A percentile compares a stretch with the other conserved stretches of the same genome.
Evolutionary conservation across 2,113 vertebrate genomes (phyloP).

Genomic region (Rhagologus leucostigma): DNA sequence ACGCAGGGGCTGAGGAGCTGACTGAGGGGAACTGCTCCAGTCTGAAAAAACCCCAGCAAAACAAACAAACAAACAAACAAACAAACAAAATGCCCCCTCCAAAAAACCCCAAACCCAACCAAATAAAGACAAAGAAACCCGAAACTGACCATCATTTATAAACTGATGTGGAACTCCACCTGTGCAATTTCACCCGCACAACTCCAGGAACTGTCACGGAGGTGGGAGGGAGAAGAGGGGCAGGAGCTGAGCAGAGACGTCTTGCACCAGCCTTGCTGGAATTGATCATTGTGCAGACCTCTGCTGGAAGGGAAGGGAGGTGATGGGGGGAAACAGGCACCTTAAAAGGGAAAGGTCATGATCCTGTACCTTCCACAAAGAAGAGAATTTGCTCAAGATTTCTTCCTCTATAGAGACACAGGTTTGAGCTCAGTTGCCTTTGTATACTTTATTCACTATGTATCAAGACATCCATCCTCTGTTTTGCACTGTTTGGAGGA

Average conservation of each 20-base stretch:
- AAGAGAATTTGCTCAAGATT: not conserved
- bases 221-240: not conserved
- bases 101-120: not conserved
- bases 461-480: not conserved
- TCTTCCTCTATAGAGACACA: not conserved
- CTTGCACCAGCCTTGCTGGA: not conserved
- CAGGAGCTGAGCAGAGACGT: not conserved
- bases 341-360: not conserved
- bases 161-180: not conserved
- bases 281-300: not conserved
- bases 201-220: rapidly evolving
- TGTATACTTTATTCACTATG: not conserved
- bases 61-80: not conserved
- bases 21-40: not conserved
- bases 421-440: not conserved
- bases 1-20: not conserved
- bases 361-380: not conserved
- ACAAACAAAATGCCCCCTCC: not conserved
- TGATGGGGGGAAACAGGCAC: not conserved
- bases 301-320: not conserved
- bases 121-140: not conserved
- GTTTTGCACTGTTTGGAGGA: not conserved
- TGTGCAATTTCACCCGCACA: not conserved
- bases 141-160: not conserved
- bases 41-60: not conserved